Conservation (phyloP, 2,113 vertebrate genomes). For the Mastomys coucha region DNA sequence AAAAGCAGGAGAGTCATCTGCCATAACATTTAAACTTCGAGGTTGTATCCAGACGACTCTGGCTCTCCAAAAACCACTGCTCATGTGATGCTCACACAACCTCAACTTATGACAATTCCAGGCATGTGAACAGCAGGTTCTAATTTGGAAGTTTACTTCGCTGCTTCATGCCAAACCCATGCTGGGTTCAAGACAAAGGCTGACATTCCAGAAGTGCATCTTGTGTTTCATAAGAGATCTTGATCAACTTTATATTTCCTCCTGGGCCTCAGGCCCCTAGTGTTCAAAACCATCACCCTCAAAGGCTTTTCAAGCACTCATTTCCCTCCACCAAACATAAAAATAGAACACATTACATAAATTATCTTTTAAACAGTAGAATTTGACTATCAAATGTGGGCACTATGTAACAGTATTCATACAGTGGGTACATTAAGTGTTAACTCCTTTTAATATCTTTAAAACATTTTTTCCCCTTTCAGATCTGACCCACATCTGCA, state of each 20-base stretch:
- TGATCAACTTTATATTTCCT: slow-evolving; percentile 18
- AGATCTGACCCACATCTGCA: slow-evolving; percentile 7
- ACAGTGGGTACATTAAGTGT: neutral
- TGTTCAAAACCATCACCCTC: neutral
- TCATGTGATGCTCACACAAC: slow-evolving; percentile 37
- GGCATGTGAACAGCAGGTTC: slow-evolving; percentile 55
- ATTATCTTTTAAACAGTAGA: slow-evolving; percentile 29
- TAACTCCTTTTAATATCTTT: neutral
- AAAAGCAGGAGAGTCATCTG: slow-evolving; percentile 9
- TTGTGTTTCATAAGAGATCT: neutral
- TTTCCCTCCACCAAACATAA: neutral
- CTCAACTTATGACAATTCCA: slow-evolving; percentile 37
- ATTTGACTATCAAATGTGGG: slow-evolving; percentile 23
- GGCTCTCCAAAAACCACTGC: slow-evolving; percentile 39
- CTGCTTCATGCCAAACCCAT: slow-evolving; percentile 4
- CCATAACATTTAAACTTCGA: slow-evolving; percentile 49
- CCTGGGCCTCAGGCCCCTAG: neutral
- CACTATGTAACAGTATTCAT: slow-evolving; percentile 15
- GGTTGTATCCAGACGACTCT: slow-evolving; percentile 28
- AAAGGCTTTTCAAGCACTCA: neutral
- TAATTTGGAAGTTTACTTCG: slow-evolving; percentile 65
- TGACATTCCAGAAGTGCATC: slow-evolving; percentile 29
- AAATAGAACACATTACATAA: neutral
- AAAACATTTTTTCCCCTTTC: slow-evolving; percentile 18
- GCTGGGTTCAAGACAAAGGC: slow-evolving; percentile 23